These are phyloP conservation scores for Helicoverpa assulta DNA, from an alignment of 2,888 invertebrate species.

Conservation along the genomic window DNA sequence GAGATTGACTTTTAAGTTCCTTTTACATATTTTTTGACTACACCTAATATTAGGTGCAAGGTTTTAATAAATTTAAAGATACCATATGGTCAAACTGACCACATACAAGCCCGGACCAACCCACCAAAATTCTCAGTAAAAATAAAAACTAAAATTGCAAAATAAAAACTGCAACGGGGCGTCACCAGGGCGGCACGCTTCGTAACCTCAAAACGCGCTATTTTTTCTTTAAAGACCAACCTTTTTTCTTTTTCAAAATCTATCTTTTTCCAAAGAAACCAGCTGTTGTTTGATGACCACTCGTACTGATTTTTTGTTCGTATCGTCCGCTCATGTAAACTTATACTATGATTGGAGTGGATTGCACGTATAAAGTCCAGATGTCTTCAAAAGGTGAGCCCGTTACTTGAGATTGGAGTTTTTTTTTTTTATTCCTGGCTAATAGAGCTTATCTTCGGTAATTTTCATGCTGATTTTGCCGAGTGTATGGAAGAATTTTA, in stretches of 20 bases:
- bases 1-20: no score
- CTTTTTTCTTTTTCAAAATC: conserved; percentile 63
- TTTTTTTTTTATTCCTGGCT: conserved; percentile 44
- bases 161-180: conserved; percentile 77
- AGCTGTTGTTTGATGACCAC: conserved; percentile 89
- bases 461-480: conserved; percentile 44
- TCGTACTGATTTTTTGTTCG: conserved; percentile 78
- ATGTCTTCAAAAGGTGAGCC: conserved; percentile 58
- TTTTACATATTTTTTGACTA: no score
- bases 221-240: conserved; percentile 61
- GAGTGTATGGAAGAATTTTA: background rate
- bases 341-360: conserved; percentile 82
- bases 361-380: conserved; percentile 67
- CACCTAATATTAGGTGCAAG: background rate
- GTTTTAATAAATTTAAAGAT: background rate
- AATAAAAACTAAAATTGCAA: conserved; percentile 78
- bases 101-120: conserved; percentile 64
- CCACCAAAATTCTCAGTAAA: conserved; percentile 65
- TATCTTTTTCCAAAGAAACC: conserved; percentile 73
- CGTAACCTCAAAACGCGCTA: conserved; percentile 75
- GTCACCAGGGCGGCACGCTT: conserved; percentile 85
- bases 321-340: conserved; percentile 72
- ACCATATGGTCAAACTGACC: conserved; percentile 74
- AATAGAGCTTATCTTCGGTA: conserved; percentile 22
- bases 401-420: conserved; percentile 47